A percentile compares a stretch with the other conserved stretches of the same genome.
Evolutionary conservation across 2,797 vertebrate species (phyloP).

Genomic region (Malurus splendens): DNA sequence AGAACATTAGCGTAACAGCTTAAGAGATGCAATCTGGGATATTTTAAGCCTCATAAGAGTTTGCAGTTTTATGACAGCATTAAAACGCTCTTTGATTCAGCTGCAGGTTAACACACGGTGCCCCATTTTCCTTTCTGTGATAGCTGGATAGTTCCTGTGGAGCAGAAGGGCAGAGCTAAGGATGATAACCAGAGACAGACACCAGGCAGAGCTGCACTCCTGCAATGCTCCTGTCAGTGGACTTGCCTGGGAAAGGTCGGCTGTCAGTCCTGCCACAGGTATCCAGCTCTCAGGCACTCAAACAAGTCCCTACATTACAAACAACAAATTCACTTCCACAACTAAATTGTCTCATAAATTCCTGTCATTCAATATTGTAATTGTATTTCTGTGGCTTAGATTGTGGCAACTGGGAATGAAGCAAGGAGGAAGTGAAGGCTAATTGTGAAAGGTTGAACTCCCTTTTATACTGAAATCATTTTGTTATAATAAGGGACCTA

Average conservation of each 20-base stretch:
- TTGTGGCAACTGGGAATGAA: not conserved
- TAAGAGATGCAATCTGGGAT: not conserved
- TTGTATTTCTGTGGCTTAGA: not conserved
- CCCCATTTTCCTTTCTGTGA: not conserved
- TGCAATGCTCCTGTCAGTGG: not conserved
- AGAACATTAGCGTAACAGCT: not conserved
- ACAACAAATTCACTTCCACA: not conserved
- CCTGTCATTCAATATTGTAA: not conserved
- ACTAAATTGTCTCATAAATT: not conserved
- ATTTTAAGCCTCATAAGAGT: not conserved
- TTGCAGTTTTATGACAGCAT: not conserved
- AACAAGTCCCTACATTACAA: not conserved
- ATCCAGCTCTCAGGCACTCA: not conserved
- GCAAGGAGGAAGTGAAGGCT: not conserved
- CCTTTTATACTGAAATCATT: not conserved
- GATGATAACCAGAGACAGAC: not conserved
- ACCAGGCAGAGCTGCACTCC: accelerated
- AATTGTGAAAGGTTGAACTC: not conserved
- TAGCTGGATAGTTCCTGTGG: not conserved
- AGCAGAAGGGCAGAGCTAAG: not conserved
- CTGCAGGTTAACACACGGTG: not conserved
- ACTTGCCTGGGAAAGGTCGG: accelerated
- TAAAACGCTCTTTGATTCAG: not conserved
- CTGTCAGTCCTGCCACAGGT: not conserved
- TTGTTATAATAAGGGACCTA: not conserved